phyloP scores from a whole-genome alignment of 2,797 vertebrate genomes.

The Austrolebias charrua region DNA sequence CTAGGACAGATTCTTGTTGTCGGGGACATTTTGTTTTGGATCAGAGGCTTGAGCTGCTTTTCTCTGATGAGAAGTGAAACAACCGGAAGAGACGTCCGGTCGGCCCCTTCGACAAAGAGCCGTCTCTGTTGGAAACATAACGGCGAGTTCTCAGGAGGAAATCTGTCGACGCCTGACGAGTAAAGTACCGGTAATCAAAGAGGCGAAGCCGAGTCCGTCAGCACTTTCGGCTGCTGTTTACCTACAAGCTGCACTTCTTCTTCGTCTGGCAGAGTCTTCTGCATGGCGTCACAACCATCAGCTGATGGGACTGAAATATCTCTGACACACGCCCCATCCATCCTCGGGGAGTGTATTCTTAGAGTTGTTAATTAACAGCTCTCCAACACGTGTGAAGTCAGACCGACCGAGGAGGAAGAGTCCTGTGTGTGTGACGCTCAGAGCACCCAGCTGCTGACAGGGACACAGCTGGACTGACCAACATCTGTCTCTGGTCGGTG shows the following conservation, averaged over 20 bases:
- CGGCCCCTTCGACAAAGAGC: no score
- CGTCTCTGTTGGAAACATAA: no score
- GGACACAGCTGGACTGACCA: conserved; percentile 20
- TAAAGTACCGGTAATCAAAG: not conserved
- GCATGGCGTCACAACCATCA: conserved; percentile 53
- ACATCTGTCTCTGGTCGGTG: conserved; percentile 31
- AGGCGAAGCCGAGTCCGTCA: no score
- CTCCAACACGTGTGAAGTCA: conserved; percentile 56
- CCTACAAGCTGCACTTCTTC: not conserved
- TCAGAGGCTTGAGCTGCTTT: no score
- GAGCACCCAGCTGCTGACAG: conserved; percentile 34
- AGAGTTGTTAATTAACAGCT: conserved; percentile 72
- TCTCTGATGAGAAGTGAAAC: no score
- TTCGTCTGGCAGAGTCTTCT: conserved; percentile 22
- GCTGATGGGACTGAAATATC: conserved; percentile 73
- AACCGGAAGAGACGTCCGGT: no score
- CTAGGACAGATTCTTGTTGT: no score
- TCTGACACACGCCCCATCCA: conserved; percentile 27
- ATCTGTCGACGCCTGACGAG: not conserved
- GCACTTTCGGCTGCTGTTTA: not conserved
- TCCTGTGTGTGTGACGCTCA: no score
- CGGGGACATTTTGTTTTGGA: no score
- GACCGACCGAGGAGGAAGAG: conserved; percentile 19
- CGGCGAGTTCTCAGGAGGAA: no score
- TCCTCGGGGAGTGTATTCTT: conserved; percentile 71